A percentile compares a stretch with the other conserved stretches of the same genome.
These are phyloP conservation scores for Apomyelois bistriatella DNA, from an alignment of 2,888 invertebrate genomes.

Conservation along the genomic window DNA sequence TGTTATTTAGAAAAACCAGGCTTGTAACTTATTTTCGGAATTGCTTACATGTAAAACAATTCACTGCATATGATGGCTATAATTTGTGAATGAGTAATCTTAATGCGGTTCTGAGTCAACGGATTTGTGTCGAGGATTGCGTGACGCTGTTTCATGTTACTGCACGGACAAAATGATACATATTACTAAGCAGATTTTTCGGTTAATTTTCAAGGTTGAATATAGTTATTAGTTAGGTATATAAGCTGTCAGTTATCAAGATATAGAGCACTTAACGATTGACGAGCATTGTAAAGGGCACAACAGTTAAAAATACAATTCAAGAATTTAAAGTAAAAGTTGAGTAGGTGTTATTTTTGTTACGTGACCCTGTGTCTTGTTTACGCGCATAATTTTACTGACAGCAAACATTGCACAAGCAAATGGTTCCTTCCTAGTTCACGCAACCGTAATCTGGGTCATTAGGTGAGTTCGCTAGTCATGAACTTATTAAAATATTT, in stretches of 20 bases:
- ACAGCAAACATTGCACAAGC: conserved; percentile 47
- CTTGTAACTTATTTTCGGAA: conserved; percentile 15
- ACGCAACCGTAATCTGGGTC: conserved; percentile 53
- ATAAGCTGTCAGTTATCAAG: conserved; percentile 38
- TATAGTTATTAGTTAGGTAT: conserved; percentile 30
- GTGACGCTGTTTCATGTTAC: conserved; percentile 47
- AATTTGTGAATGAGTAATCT: conserved; percentile 63
- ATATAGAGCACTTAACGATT: conserved; percentile 23
- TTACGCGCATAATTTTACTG: conserved; percentile 33
- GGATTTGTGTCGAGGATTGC: conserved; percentile 41
- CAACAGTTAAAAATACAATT: background rate
- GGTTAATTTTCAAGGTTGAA: conserved; percentile 39
- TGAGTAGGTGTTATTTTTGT: conserved; percentile 19
- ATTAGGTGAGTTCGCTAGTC: conserved; percentile 36
- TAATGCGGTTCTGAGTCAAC: conserved; percentile 59
- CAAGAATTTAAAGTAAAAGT: conserved; percentile 12
- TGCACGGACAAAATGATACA: conserved; percentile 32
- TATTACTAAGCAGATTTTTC: conserved; percentile 33
- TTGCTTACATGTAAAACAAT: conserved; percentile 29
- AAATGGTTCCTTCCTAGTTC: conserved; percentile 48
- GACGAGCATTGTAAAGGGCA: background rate
- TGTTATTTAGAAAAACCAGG: conserved; percentile 5
- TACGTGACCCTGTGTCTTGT: conserved; percentile 21
- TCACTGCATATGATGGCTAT: conserved; percentile 38
- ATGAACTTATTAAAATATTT: conserved; percentile 11